Conservation (phyloP, 2,888 invertebrate species). For the Apotomis capreana region DNA sequence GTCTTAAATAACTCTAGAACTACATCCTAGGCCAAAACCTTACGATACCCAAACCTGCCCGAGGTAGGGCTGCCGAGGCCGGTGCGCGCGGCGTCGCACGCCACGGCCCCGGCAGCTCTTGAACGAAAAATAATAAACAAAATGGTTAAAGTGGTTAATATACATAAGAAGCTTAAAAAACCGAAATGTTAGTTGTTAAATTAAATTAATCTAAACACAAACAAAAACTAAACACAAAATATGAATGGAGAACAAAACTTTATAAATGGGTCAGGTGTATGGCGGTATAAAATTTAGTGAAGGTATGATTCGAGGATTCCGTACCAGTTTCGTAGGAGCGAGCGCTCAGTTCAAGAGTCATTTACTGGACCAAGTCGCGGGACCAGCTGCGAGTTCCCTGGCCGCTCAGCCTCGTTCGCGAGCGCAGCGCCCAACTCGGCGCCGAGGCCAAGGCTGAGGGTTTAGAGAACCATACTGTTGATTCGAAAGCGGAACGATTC, state of each 20-base stretch:
- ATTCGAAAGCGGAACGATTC: not conserved
- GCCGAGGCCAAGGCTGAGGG: not conserved
- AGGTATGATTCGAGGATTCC: constrained; percentile 42
- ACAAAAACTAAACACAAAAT: constrained; percentile 67
- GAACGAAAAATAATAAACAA: constrained; percentile 61
- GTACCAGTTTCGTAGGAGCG: constrained; percentile 38
- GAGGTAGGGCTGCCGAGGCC: constrained; percentile 70
- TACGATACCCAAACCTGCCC: constrained; percentile 84
- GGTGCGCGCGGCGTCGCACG: constrained; percentile 8
- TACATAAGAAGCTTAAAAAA: constrained; percentile 69
- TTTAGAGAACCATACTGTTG: not conserved
- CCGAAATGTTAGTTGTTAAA: constrained; percentile 70
- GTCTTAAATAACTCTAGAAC: constrained; percentile 79
- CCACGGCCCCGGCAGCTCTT: constrained; percentile 28
- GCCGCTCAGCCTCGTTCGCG: not conserved
- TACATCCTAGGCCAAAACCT: constrained; percentile 84
- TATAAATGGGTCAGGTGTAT: constrained; percentile 60
- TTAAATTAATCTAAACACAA: constrained; percentile 76
- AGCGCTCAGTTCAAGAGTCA: constrained; percentile 39
- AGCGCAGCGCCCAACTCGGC: not conserved
- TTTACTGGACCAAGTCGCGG: constrained; percentile 29
- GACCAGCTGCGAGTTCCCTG: not conserved
- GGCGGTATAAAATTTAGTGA: constrained; percentile 45
- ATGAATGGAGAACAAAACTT: constrained; percentile 61
- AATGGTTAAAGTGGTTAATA: constrained; percentile 63